These are phyloP conservation scores for Helogale parvula DNA, from an alignment of 2,113 vertebrate species.

Conservation along the genomic window DNA sequence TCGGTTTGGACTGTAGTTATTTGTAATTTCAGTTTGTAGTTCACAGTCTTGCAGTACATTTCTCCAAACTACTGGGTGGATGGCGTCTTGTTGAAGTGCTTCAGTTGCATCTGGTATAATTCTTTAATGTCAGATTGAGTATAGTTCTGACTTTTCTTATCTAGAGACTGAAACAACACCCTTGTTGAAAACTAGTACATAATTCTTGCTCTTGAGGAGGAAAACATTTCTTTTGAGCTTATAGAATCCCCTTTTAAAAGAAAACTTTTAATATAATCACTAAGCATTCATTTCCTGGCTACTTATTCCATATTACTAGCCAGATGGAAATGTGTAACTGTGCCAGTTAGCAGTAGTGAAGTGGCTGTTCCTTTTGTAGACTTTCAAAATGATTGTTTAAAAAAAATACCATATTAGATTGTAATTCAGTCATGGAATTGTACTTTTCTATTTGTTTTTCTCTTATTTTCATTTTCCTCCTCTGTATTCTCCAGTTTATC, in stretches of 20 bases:
- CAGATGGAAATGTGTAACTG: background rate
- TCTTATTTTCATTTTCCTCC: background rate
- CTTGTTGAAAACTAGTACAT: background rate
- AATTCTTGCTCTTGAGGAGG: background rate
- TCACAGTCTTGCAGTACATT: background rate
- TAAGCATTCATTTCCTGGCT: slow-evolving; percentile 3
- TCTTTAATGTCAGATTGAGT: background rate
- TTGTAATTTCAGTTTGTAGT: background rate
- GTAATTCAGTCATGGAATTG: background rate
- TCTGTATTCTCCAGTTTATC: background rate
- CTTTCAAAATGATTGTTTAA: background rate
- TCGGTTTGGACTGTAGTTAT: background rate
- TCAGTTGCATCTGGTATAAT: background rate
- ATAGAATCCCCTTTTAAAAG: background rate
- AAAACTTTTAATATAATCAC: background rate
- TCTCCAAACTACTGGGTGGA: background rate
- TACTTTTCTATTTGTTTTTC: background rate
- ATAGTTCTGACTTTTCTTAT: background rate
- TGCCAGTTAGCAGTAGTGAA: background rate
- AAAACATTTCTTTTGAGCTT: background rate
- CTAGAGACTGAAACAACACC: background rate
- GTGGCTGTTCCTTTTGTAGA: background rate
- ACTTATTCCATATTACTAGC: background rate
- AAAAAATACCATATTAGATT: background rate
- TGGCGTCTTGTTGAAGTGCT: background rate